Evolutionary conservation across 2,888 invertebrate genomes (phyloP).

Genomic region (Lithodes maja): DNA sequence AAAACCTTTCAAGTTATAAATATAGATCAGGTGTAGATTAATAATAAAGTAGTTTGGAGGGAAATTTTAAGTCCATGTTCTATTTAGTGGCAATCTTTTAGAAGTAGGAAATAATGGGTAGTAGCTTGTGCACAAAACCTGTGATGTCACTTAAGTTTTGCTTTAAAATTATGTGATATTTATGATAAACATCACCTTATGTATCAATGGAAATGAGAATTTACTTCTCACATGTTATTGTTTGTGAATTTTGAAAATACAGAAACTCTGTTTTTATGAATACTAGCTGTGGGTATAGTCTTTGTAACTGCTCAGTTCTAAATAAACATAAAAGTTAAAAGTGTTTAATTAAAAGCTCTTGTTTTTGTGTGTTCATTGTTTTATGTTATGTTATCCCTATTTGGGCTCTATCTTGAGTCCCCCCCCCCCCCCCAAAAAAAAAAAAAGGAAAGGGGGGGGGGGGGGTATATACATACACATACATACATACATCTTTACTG

Average conservation of each 20-base stretch:
- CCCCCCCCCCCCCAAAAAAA: too few species aligned
- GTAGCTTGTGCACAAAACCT: constrained; percentile 47
- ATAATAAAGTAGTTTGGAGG: too few species aligned
- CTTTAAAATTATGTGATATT: constrained; percentile 26
- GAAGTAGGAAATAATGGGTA: constrained; percentile 9
- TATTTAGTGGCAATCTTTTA: not conserved
- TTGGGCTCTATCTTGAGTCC: too few species aligned
- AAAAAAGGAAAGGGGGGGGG: too few species aligned
- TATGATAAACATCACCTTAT: not conserved
- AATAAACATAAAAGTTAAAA: constrained; percentile 18
- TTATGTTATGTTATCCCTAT: too few species aligned
- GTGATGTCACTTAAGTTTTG: constrained; percentile 39
- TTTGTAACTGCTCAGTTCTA: constrained; percentile 55
- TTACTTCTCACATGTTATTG: constrained; percentile 32
- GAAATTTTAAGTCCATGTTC: not conserved
- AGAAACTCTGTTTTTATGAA: constrained; percentile 17
- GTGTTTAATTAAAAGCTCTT: not conserved
- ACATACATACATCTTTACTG: too few species aligned
- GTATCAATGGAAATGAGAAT: constrained; percentile 5
- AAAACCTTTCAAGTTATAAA: too few species aligned
- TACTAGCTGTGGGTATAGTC: constrained; percentile 49
- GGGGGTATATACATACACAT: too few species aligned
- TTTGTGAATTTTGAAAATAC: constrained; percentile 19
- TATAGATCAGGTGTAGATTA: too few species aligned
- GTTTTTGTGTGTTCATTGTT: not conserved